A percentile compares a stretch with the other conserved stretches of the same genome.
These are phyloP conservation scores for Drosophila mulleri DNA, from an alignment of 2,888 invertebrate genomes.

Conservation along the genomic window DNA sequence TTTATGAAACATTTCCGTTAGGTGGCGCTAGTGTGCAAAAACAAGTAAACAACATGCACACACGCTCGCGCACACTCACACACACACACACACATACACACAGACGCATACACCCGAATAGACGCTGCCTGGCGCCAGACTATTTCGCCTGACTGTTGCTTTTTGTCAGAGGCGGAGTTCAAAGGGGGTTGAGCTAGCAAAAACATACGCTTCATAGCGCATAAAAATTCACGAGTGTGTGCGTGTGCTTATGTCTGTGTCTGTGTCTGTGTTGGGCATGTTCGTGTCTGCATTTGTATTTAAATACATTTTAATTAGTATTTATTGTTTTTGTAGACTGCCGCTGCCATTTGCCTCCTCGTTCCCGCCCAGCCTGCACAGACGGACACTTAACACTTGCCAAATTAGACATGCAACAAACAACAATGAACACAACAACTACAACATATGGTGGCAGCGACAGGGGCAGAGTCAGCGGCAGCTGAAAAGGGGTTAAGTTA, in stretches of 20 bases:
- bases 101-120: background rate
- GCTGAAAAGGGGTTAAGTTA: slow-evolving; percentile 63
- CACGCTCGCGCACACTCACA: slow-evolving; percentile 28
- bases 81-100: slow-evolving; percentile 11
- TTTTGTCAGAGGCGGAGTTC: background rate
- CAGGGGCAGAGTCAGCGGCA: slow-evolving; percentile 3
- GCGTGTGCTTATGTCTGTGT: slow-evolving; percentile 12
- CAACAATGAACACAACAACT: slow-evolving; percentile 38
- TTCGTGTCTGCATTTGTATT: slow-evolving; percentile 64
- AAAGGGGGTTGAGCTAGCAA: slow-evolving; percentile 21
- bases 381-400: slow-evolving; percentile 68
- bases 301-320: slow-evolving; percentile 79
- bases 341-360: slow-evolving; percentile 10
- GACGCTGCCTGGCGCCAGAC: slow-evolving; percentile 53
- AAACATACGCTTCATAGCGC: slow-evolving; percentile 60
- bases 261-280: slow-evolving; percentile 22
- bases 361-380: background rate
- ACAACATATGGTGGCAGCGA: slow-evolving; percentile 18
- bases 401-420: slow-evolving; percentile 75
- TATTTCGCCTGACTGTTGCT: slow-evolving; percentile 27
- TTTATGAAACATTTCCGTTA: slow-evolving; percentile 82
- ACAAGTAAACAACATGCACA: slow-evolving; percentile 60
- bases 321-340: slow-evolving; percentile 72
- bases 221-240: slow-evolving; percentile 44
- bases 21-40: slow-evolving; percentile 71